Percentiles rank a stretch among this genome's conserved stretches.
phyloP scores from a whole-genome alignment of 2,113 vertebrate genomes.

The Tautogolabrus adspersus region DNA sequence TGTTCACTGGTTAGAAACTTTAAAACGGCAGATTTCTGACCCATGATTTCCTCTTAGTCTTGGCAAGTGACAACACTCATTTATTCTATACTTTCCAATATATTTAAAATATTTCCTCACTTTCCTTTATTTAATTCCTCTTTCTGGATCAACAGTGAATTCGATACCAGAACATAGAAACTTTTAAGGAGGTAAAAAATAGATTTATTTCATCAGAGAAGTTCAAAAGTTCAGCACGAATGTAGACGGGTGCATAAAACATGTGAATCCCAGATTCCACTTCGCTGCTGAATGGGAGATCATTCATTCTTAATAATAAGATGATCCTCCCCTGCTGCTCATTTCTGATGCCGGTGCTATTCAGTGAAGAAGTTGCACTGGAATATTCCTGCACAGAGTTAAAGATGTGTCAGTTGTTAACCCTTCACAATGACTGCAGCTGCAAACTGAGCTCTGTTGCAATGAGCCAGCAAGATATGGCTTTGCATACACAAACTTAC shows the following conservation, averaged over 20 bases:
- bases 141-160: background rate
- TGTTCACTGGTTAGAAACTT: background rate
- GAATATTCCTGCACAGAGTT: constrained; percentile 1
- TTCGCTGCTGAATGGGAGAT: background rate
- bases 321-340: background rate
- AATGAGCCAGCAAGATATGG: constrained; percentile 19
- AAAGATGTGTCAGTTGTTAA: constrained; percentile 22
- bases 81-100: background rate
- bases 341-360: background rate
- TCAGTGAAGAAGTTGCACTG: background rate
- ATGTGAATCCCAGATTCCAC: constrained; percentile 13
- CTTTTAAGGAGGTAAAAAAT: background rate
- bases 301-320: constrained; percentile 25
- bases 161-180: background rate
- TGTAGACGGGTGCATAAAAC: background rate
- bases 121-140: background rate
- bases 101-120: background rate
- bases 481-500: background rate
- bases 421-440: constrained; percentile 16
- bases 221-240: constrained; percentile 23
- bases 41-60: background rate
- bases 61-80: background rate
- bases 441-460: constrained; percentile 29
- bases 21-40: too few relatives aligned
- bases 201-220: background rate